Evolutionary conservation across 2,888 invertebrate species (phyloP).

Genomic region (Caenorhabditis plicata): DNA sequence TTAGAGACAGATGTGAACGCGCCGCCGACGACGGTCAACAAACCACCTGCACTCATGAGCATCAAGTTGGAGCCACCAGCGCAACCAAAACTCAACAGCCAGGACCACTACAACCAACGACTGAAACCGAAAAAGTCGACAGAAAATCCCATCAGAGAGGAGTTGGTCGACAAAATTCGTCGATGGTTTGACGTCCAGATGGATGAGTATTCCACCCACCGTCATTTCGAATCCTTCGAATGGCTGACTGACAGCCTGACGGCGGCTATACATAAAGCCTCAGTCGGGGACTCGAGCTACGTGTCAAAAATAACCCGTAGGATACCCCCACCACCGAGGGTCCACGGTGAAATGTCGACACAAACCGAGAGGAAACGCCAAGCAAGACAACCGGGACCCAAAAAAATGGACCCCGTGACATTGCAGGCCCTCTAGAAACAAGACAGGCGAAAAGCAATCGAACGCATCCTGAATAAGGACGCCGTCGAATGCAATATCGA

Average conservation of each 20-base stretch:
- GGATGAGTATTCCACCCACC: not conserved
- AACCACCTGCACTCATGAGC: no score
- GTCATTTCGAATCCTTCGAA: constrained; percentile 2
- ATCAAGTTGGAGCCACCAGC: no score
- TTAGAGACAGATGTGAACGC: no score
- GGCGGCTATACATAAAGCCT: constrained; percentile 3
- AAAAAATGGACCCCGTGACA: not conserved
- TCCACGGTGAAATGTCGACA: constrained; percentile 6
- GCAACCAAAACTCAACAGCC: no score
- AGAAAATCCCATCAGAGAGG: no score
- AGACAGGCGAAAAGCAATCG: no score
- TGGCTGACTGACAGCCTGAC: not conserved
- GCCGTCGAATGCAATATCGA: not conserved
- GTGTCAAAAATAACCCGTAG: not conserved
- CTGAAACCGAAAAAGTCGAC: no score
- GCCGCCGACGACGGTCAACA: no score
- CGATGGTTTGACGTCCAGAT: constrained; percentile 2
- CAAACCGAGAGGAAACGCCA: not conserved
- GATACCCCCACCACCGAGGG: not conserved
- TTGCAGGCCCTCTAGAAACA: no score
- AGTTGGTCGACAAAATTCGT: not conserved
- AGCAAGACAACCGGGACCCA: not conserved
- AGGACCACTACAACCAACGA: no score
- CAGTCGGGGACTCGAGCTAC: constrained; percentile 1
- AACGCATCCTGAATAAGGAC: no score